A percentile compares a stretch with the other conserved stretches of the same genome.
These are phyloP conservation scores for Drosophila erecta DNA, from an alignment of 1,140 invertebrate genomes.

Conservation along the genomic window DNA sequence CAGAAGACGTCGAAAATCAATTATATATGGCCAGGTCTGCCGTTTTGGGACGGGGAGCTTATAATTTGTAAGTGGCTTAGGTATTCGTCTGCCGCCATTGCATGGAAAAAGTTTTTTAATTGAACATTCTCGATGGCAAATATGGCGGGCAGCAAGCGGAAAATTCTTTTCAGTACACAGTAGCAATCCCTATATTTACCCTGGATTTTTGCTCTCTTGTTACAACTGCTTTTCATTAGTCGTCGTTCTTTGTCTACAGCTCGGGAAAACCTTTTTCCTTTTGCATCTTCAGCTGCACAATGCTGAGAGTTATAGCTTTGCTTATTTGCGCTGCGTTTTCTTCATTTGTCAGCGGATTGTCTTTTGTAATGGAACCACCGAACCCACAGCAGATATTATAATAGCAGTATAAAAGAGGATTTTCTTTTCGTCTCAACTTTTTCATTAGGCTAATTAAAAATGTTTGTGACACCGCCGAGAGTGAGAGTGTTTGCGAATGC, in stretches of 20 bases:
- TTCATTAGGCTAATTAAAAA: slow-evolving; percentile 83
- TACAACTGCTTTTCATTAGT: slow-evolving; percentile 50
- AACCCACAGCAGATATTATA: slow-evolving; percentile 42
- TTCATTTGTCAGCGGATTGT: slow-evolving; percentile 62
- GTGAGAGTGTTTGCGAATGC: slow-evolving; percentile 53
- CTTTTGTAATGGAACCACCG: slow-evolving; percentile 28
- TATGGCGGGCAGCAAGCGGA: slow-evolving; percentile 6
- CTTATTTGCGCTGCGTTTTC: slow-evolving; percentile 70
- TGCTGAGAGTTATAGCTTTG: slow-evolving; percentile 74
- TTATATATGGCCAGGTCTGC: slow-evolving; percentile 45
- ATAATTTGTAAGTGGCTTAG: slow-evolving; percentile 71
- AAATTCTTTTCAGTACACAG: slow-evolving; percentile 16
- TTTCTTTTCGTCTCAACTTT: slow-evolving; percentile 64
- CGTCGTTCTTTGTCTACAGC: slow-evolving; percentile 62
- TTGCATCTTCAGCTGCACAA: slow-evolving; percentile 44
- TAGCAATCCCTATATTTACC: slow-evolving; percentile 69
- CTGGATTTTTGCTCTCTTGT: slow-evolving; percentile 35
- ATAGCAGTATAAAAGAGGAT: slow-evolving; percentile 37
- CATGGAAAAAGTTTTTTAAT: slow-evolving; percentile 63
- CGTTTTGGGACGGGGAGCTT: neutral
- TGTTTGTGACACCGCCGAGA: slow-evolving; percentile 40
- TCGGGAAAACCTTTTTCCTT: neutral
- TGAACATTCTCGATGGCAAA: slow-evolving; percentile 59
- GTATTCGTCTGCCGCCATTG: slow-evolving; percentile 10
- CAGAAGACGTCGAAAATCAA: slow-evolving; percentile 69